Evolutionary conservation across 2,113 vertebrate genomes (phyloP), one percentile per base, ranked within the genome.

Genomic region (Pomatorhinus ruficollis): DNA sequence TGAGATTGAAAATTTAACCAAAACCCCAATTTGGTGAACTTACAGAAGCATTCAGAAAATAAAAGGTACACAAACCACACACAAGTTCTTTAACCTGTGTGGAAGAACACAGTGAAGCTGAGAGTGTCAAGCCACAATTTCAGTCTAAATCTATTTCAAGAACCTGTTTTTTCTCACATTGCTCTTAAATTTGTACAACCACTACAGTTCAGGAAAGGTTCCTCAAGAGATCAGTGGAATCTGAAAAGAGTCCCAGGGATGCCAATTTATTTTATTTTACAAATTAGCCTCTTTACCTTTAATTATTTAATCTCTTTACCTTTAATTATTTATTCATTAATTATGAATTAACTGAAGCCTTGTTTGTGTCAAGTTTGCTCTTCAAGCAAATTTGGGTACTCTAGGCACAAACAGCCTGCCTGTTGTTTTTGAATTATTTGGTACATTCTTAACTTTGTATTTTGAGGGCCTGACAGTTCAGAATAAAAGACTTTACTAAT

Each of bases 181-280:
- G 7, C 19, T 59, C 35, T 60, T 68, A 47, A 42, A 56, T 5
- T 5, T 20, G 5, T 61, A 11, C 12, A 42, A 25, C 7, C 30
- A 21, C 52, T 24, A 4, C 20, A 75, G 61, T 23, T 14, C 3
- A 4, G 18, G 10, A 28, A 75, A 75, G 12, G 2, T 10, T 89
- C 37, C 22, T 30, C 78, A 39, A 12, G 9, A n/a, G 6, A 44
- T 15, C 1, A 1, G 16, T 56, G 19, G 33, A 68, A 45, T 42
- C 7, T 23, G 7, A 81, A 57, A 74, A 4, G 1, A 53, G 10
- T 6, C 25, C 25, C 0, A 0, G 15, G 15, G 35, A 50, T 75
- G 23, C 0, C 4, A 30, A 75, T 68, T 50, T 16, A 35, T 40
- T 72, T 69, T 76, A 37, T 37, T 84, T 89, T 59, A 54, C 9